Evolutionary conservation across 2,797 vertebrate species (phyloP).

Genomic region (Bradypodion pumilum): DNA sequence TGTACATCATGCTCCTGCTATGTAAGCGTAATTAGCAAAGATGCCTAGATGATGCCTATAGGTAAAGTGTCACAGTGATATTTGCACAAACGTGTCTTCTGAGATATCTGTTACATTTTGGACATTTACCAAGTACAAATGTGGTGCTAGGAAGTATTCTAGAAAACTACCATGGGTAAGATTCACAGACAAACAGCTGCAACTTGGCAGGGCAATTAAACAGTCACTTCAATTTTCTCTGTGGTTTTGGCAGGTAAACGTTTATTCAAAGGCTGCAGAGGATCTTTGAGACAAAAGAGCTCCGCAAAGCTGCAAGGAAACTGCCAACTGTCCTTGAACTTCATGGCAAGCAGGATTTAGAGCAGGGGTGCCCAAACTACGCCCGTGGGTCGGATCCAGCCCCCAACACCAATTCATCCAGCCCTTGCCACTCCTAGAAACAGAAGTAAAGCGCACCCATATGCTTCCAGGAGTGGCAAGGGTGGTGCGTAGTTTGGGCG

Average conservation of each 20-base stretch:
- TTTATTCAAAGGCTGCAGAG: background rate
- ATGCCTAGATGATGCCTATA: background rate
- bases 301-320: background rate
- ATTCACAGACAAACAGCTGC: background rate
- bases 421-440: too few relatives aligned
- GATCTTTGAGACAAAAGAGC: background rate
- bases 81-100: background rate
- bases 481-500: too few relatives aligned
- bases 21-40: background rate
- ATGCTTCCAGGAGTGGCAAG: too few relatives aligned
- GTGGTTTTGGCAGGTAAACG: background rate
- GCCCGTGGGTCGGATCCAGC: too few relatives aligned
- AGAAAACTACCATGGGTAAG: fast-evolving
- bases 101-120: background rate
- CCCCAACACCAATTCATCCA: too few relatives aligned
- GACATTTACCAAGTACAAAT: background rate
- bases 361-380: too few relatives aligned
- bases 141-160: background rate
- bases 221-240: too few relatives aligned
- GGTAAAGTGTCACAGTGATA: background rate
- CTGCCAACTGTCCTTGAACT: background rate
- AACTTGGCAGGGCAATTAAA: background rate
- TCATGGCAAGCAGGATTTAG: background rate
- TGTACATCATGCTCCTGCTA: fast-evolving
- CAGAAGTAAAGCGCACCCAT: too few relatives aligned